These are phyloP conservation scores for Struthio camelus DNA, from an alignment of 2,113 vertebrate genomes.

Conservation along the genomic window DNA sequence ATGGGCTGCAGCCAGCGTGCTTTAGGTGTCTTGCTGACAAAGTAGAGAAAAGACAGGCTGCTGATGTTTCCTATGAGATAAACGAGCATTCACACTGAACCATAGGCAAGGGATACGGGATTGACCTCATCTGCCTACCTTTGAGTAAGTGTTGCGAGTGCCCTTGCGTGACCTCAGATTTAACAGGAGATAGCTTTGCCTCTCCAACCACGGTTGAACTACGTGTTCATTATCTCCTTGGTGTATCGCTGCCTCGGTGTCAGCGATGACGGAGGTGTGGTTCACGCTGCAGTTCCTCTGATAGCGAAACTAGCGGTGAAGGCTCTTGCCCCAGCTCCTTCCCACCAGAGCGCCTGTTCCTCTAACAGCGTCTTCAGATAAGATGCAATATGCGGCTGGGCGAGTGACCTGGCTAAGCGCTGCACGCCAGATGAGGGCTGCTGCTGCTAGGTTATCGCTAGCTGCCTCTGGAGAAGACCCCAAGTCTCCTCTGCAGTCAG, in stretches of 20 bases:
- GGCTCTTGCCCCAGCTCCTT: neutral
- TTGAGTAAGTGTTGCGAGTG: neutral
- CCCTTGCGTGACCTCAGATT: neutral
- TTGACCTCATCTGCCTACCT: neutral
- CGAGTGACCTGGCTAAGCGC: neutral
- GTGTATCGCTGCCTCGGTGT: neutral
- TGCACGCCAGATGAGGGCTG: neutral
- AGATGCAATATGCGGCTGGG: neutral
- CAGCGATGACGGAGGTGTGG: neutral
- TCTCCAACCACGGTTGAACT: neutral
- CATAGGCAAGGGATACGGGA: too few species aligned
- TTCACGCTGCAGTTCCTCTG: neutral
- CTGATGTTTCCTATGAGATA: neutral
- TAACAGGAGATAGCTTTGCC: neutral
- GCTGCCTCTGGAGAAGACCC: neutral
- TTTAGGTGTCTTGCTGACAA: neutral
- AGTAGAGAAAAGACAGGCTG: neutral
- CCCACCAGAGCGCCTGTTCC: too few species aligned
- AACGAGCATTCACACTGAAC: neutral
- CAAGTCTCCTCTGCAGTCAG: neutral
- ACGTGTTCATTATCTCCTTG: rapidly evolving
- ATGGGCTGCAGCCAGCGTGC: too few species aligned
- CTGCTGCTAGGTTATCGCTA: neutral
- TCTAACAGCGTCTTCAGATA: neutral
- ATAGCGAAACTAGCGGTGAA: neutral